Evolutionary conservation across 2,888 invertebrate genomes (phyloP).

Genomic region (Ornithoptera alexandrae): DNA sequence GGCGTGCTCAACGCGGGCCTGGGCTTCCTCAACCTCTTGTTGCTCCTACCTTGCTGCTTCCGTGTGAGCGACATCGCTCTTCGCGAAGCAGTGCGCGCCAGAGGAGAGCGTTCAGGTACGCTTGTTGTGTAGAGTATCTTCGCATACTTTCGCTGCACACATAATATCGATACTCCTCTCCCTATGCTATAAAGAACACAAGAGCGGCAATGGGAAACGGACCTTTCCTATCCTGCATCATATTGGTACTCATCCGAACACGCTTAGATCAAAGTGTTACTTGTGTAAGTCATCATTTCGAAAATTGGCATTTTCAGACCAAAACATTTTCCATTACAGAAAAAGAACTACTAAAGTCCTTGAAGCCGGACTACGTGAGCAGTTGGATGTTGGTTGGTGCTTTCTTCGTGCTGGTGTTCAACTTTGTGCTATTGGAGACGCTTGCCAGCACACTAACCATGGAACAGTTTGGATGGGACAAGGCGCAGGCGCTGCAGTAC

Average conservation of each 20-base stretch:
- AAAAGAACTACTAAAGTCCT: slow-evolving; percentile 84
- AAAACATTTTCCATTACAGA: slow-evolving; percentile 61
- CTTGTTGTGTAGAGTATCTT: not conserved
- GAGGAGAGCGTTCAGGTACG: slow-evolving; percentile 83
- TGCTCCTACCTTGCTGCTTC: slow-evolving; percentile 88
- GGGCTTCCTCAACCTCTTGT: slow-evolving; percentile 84
- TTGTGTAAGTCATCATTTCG: too few relatives aligned
- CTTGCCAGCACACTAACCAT: slow-evolving; percentile 91
- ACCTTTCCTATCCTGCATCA: too few relatives aligned
- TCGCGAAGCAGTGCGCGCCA: slow-evolving; percentile 87
- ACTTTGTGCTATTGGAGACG: slow-evolving; percentile 93
- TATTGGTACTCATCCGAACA: too few relatives aligned
- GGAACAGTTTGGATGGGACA: slow-evolving; percentile 94
- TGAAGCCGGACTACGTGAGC: slow-evolving; percentile 86
- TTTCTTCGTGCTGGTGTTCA: slow-evolving; percentile 91
- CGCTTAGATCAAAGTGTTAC: too few relatives aligned
- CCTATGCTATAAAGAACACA: too few relatives aligned
- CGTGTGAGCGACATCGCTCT: slow-evolving; percentile 88
- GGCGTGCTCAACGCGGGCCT: slow-evolving; percentile 91
- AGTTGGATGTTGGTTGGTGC: slow-evolving; percentile 89
- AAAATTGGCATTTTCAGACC: too few relatives aligned
- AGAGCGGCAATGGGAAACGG: too few relatives aligned
- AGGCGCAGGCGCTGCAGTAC: slow-evolving; percentile 86
- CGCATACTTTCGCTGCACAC: too few relatives aligned
- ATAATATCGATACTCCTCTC: too few relatives aligned